Evolutionary conservation across 2,113 vertebrate genomes (phyloP), one percentile per base, ranked within the genome.

Genomic region (Melierax canorus): DNA sequence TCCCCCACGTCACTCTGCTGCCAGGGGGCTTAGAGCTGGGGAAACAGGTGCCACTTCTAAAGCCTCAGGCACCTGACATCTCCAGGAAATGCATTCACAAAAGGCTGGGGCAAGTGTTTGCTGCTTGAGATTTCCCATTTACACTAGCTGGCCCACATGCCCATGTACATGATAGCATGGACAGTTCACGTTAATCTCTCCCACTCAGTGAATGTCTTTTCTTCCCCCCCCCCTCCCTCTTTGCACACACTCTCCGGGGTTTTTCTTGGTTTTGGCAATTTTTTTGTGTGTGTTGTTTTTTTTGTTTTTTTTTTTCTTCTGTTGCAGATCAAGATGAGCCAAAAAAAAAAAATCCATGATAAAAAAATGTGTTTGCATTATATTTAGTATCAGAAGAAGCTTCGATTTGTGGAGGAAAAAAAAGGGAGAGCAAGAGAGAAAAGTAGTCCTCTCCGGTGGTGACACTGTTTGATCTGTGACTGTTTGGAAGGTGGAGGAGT

Each of bases 401-500:
- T 97, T 97, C 97, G 97, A 96, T 94, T 96, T 96, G 85, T 90
- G 97, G 96, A 96, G 96, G 95, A 97, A 95, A 88, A 97, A 96
- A 96, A 93, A 75, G 48, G 90, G 98, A 98, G 97, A 98, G 97
- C 97, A 89, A 97, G 98, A 98, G 97, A 96, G 97, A 98, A 97
- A 99, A 98, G 98, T 99, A 98, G 98, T 97, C 97, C 96, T 98
- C 94, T 95, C 98, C 98, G 98, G 97, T 97, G 98, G 98, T 98
- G 98, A 99, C 98, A 98, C 98, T 97, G 98, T 98, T 97, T 98
- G 98, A 98, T 99, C 98, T 98, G 98, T 98, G 98, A 98, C 98
- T 98, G 98, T 98, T 97, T 92, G 98, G 98, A 98, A 99, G 99
- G 99, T 98, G 99, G 98, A 98, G 98, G 98, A 96, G 99, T 98